Evolutionary conservation across 1,140 invertebrate species (phyloP).

Genomic region (Cheumatopsyche charites): DNA sequence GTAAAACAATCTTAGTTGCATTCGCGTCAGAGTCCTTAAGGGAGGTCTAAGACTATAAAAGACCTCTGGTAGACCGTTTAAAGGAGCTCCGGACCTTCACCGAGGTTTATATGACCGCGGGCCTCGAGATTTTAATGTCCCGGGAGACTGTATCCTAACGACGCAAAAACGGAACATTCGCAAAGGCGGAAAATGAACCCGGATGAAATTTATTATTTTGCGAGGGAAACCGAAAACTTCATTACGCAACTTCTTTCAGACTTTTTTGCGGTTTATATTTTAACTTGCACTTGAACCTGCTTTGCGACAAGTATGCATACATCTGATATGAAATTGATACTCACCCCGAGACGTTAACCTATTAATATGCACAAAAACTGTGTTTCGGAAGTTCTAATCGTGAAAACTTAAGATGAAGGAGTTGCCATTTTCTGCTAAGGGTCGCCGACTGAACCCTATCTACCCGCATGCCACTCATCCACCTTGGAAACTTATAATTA

Average conservation of each 20-base stretch:
- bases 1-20: conserved; percentile 36
- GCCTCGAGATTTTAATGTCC: conserved; percentile 26
- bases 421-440: too few species aligned
- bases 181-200: conserved; percentile 23
- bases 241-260: not conserved
- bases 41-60: conserved; percentile 26
- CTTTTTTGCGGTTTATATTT: too few species aligned
- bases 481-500: conserved; percentile 32
- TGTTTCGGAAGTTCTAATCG: too few species aligned
- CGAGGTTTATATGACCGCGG: conserved; percentile 25
- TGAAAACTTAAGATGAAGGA: too few species aligned
- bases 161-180: conserved; percentile 21
- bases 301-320: too few species aligned
- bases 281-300: too few species aligned
- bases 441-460: not conserved
- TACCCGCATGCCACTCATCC: not conserved
- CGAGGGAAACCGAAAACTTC: conserved; percentile 19
- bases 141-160: conserved; percentile 23
- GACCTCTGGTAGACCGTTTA: conserved; percentile 29
- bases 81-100: conserved; percentile 2
- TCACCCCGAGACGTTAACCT: too few species aligned
- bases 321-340: too few species aligned
- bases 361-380: too few species aligned
- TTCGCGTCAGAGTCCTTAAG: conserved; percentile 32
- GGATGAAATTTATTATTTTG: conserved; percentile 23